Evolutionary conservation across 2,113 vertebrate genomes (phyloP).

Genomic region (Myotis yumanensis): DNA sequence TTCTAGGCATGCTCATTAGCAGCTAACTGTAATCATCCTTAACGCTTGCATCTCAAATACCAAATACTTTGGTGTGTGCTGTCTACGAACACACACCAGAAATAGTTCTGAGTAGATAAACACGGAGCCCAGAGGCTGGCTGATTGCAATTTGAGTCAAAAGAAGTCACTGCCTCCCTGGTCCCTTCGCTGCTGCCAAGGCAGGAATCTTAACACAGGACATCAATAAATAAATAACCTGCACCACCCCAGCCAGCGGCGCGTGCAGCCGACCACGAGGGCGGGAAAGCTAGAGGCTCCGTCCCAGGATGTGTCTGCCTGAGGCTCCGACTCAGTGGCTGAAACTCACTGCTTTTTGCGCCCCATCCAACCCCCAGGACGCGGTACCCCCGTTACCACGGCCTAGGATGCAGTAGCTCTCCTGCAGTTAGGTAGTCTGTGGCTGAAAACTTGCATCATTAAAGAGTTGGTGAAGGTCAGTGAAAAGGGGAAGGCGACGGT

Average conservation of each 20-base stretch:
- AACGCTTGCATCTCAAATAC: conserved; percentile 67
- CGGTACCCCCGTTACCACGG: not conserved
- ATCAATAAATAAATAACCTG: conserved; percentile 9
- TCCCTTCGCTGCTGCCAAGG: conserved; percentile 42
- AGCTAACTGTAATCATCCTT: conserved; percentile 74
- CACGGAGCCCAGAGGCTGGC: conserved; percentile 4
- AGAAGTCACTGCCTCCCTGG: conserved; percentile 33
- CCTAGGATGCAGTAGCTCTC: not conserved
- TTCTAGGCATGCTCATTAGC: conserved; percentile 75
- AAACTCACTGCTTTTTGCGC: not conserved
- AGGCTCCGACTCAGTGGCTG: not conserved
- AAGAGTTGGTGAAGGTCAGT: not conserved
- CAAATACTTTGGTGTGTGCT: conserved; percentile 65
- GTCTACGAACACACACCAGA: conserved; percentile 73
- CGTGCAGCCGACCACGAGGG: not conserved
- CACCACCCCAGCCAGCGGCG: not conserved
- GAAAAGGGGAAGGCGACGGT: not conserved
- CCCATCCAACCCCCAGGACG: not conserved
- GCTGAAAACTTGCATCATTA: not conserved
- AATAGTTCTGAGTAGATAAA: conserved; percentile 62
- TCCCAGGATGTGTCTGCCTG: not conserved
- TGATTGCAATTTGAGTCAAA: conserved; percentile 61
- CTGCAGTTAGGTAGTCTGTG: not conserved
- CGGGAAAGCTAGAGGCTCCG: not conserved
- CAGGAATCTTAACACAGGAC: not conserved